Base-by-base conservation (phyloP, 2,888 invertebrate genomes). In the Drosophila tripunctata region DNA sequence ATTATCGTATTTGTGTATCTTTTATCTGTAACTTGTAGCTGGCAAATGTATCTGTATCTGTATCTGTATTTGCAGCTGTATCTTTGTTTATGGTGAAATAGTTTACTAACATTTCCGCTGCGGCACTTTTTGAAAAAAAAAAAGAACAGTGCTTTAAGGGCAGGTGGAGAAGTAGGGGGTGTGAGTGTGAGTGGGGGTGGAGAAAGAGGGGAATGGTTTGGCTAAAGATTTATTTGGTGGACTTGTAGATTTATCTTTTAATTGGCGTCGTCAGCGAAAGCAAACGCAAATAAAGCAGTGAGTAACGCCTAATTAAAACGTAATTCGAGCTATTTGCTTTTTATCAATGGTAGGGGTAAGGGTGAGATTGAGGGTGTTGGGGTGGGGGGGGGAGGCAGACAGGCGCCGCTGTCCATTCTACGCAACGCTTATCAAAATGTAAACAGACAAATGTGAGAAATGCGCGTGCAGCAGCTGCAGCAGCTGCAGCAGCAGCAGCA, bases 351-450 rank as follows among this genome's bases (percentile, higher is more conserved):
- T 33, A 33, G 10, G 24, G 22, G 4, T 2, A 14, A 27, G 12
- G 10, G 8, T 4, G 14, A 12, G 17, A 17, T 8, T 21, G 1
- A 19, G 35, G 10, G 15, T 4, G 4, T 12, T 36, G 36, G 17
- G 3, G 7, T 5, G 0, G 30, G 36, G 8, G 19, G 8, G 3
- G 17, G 33, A 6, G 35, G 40, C 58, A 66, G 55, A 62, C 27
- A 51, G 73, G 69, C 75, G 74, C 70, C 75, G 44, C 66, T 66
- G 79, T 76, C 54, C 54, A 61, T 40, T 60, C n/a, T n/a, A n/a
- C 43, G 21, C 57, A 30, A 12, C 38, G 48, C 76, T 81, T 80
- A 80, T 80, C 79, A 80, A 52, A 77, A 61, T 63, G 64, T 56
- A 58, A 67, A 60, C 65, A 69, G 41, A 21, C 27, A 60, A 43